These are phyloP conservation scores for Anabacerthia variegaticeps DNA, from an alignment of 2,797 vertebrate genomes.

Conservation along the genomic window DNA sequence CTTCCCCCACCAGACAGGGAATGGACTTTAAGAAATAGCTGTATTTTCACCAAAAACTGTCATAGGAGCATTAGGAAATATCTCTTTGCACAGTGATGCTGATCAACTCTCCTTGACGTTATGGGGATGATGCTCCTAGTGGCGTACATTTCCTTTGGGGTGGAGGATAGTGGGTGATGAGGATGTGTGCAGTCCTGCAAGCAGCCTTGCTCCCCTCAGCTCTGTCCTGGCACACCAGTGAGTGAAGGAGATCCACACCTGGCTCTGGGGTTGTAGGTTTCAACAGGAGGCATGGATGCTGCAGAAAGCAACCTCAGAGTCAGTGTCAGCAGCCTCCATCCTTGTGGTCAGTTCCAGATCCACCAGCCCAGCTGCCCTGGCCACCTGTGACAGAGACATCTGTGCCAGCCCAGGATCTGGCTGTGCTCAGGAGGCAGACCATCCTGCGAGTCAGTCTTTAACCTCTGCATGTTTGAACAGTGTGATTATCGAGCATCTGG, in stretches of 20 bases:
- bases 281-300: not conserved
- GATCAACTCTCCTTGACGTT: not conserved
- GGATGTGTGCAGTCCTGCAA: not conserved
- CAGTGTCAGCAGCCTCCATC: not conserved
- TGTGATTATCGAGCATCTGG: not conserved
- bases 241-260: not conserved
- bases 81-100: accelerated
- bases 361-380: not conserved
- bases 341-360: not conserved
- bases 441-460: not conserved
- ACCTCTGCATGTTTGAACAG: not conserved
- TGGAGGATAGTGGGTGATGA: not conserved
- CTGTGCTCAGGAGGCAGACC: not conserved
- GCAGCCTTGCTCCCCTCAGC: not conserved
- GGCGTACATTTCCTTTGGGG: not conserved
- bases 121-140: not conserved
- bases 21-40: not conserved
- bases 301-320: not conserved
- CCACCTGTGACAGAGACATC: not conserved
- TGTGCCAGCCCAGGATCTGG: not conserved
- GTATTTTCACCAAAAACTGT: not conserved
- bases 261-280: not conserved
- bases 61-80: not conserved
- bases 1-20: not conserved
- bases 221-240: not conserved